Conservation (phyloP, 2,113 vertebrate genomes). For the Rhagologus leucostigma region DNA sequence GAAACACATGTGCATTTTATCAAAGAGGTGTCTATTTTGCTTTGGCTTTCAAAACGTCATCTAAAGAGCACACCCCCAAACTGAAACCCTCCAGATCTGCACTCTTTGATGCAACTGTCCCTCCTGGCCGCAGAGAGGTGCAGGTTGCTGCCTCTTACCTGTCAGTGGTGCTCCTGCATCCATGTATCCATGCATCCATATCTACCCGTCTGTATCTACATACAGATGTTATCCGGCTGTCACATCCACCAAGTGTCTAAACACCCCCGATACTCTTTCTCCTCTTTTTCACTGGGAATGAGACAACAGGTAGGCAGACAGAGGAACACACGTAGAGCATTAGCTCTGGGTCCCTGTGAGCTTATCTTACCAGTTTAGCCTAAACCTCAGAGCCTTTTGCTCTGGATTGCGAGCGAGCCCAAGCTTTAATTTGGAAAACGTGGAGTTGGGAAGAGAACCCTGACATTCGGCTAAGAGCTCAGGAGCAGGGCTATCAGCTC, state of each 20-base stretch:
- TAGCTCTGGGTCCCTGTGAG: slow-evolving; percentile 6
- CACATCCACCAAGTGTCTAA: not conserved
- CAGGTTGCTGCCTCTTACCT: not conserved
- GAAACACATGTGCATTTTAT: slow-evolving; percentile 2
- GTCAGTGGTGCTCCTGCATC: not conserved
- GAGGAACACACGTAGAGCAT: slow-evolving; percentile 34
- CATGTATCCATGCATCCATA: not conserved
- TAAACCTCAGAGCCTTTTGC: slow-evolving; percentile 27
- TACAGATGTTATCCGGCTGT: not conserved
- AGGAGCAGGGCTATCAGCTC: not conserved
- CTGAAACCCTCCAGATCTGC: not conserved
- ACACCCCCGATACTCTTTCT: not conserved
- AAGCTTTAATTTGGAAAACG: slow-evolving; percentile 51
- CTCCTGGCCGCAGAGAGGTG: not conserved
- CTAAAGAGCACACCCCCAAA: not conserved
- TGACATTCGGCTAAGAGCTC: slow-evolving; percentile 29
- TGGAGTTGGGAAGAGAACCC: slow-evolving; percentile 15
- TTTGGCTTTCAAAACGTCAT: not conserved
- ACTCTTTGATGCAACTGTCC: not conserved
- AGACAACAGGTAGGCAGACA: slow-evolving; percentile 46
- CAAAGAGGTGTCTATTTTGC: not conserved
- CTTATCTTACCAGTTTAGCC: slow-evolving; percentile 54
- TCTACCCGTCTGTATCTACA: not conserved
- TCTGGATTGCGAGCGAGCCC: not conserved
- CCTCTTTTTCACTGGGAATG: not conserved